A percentile compares a stretch with the other conserved stretches of the same genome.
phyloP scores from a whole-genome alignment of 2,113 vertebrate genomes.

The Ardeotis arabs region DNA sequence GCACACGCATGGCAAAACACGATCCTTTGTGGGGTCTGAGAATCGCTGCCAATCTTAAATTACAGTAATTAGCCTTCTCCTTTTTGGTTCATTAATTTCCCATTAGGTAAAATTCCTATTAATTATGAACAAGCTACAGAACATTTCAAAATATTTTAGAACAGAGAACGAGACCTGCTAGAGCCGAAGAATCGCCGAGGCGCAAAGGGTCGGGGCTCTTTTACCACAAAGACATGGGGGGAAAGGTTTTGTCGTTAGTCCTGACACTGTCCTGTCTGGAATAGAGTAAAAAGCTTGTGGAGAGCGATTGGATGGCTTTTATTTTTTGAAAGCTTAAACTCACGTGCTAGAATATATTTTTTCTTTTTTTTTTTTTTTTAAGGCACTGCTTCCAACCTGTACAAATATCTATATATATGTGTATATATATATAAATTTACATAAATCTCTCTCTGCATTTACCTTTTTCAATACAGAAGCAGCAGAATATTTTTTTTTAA shows the following conservation, averaged over 20 bases:
- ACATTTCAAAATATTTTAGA: conserved; percentile 14
- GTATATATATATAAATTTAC: not conserved
- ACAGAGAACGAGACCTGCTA: not conserved
- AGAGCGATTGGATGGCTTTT: not conserved
- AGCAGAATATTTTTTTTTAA: not conserved
- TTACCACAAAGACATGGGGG: not conserved
- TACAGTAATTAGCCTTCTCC: conserved; percentile 47
- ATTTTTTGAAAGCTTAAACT: not conserved
- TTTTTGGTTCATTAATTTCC: conserved; percentile 61
- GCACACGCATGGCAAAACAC: not conserved
- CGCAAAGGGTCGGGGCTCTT: not conserved
- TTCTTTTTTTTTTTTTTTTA: not conserved
- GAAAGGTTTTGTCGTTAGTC: not conserved
- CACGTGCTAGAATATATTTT: not conserved
- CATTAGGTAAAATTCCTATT: conserved; percentile 60
- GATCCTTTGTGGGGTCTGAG: conserved; percentile 13
- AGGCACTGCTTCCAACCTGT: not conserved
- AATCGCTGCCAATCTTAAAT: conserved; percentile 44
- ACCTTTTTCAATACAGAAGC: not conserved
- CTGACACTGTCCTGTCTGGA: not conserved
- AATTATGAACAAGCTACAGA: conserved; percentile 47
- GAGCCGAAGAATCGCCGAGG: fast-evolving
- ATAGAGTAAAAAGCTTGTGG: not conserved
- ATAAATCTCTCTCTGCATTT: not conserved
- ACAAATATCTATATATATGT: not conserved